These are phyloP conservation scores for Mythimna impura DNA, from an alignment of 2,888 invertebrate genomes.

Conservation along the genomic window DNA sequence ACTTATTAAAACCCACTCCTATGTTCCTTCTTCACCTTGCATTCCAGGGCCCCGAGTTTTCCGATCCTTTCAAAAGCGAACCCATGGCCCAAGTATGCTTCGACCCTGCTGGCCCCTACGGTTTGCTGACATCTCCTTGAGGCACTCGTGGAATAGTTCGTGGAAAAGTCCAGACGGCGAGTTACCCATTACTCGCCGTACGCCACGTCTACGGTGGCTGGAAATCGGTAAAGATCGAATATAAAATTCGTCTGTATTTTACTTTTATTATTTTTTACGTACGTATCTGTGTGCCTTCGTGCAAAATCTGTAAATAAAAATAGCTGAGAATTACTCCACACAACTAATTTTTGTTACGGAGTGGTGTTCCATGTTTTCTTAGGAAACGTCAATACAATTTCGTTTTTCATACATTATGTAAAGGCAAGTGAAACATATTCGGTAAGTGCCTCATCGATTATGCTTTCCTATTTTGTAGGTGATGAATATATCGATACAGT, in stretches of 20 bases:
- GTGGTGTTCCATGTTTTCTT: constrained; percentile 47
- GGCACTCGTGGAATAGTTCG: too few relatives aligned
- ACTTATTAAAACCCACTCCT: too few relatives aligned
- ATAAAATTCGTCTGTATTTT: constrained; percentile 70
- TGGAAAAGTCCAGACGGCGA: too few relatives aligned
- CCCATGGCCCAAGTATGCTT: too few relatives aligned
- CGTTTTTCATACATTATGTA: constrained; percentile 24
- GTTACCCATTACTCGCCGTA: too few relatives aligned
- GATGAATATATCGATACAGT: not conserved
- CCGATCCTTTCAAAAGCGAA: too few relatives aligned
- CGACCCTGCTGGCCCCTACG: too few relatives aligned
- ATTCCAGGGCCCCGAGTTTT: too few relatives aligned
- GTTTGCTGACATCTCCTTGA: too few relatives aligned
- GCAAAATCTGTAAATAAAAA: constrained; percentile 34
- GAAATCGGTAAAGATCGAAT: constrained; percentile 75
- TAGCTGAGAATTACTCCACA: constrained; percentile 14
- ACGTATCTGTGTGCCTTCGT: constrained; percentile 11
- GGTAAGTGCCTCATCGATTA: constrained; percentile 11
- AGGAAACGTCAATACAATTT: constrained; percentile 35
- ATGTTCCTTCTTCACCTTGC: too few relatives aligned
- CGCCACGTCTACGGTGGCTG: too few relatives aligned
- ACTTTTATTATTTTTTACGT: constrained; percentile 48
- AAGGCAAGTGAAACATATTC: not conserved
- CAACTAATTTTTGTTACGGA: constrained; percentile 38
- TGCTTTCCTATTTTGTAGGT: not conserved